Evolutionary conservation across 2,113 vertebrate species (phyloP).

Genomic region (Mormoops blainvillei): DNA sequence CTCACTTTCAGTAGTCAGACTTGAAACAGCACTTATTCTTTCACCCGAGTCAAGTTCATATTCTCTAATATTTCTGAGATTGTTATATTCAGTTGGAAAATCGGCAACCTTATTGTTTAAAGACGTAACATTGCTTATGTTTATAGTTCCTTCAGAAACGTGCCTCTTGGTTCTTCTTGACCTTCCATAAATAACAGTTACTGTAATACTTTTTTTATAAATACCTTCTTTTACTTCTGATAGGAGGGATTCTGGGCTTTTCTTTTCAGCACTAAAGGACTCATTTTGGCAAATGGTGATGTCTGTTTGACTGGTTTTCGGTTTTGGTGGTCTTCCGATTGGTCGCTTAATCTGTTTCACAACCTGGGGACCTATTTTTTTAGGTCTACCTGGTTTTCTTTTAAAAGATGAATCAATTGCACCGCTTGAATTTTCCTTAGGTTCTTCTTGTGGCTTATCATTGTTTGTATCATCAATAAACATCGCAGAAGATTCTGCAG

Average conservation of each 20-base stretch:
- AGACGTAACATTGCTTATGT: slow-evolving; percentile 75
- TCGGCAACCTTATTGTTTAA: slow-evolving; percentile 44
- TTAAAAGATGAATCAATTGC: slow-evolving; percentile 82
- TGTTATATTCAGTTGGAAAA: slow-evolving; percentile 65
- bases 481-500: slow-evolving; percentile 42
- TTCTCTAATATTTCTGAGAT: slow-evolving; percentile 60
- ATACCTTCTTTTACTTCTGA: slow-evolving; percentile 74
- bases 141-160: slow-evolving; percentile 86
- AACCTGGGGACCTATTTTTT: slow-evolving; percentile 91
- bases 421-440: slow-evolving; percentile 61
- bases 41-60: slow-evolving; percentile 68
- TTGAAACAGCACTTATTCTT: slow-evolving; percentile 68
- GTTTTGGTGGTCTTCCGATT: slow-evolving; percentile 92
- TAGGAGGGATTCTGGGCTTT: slow-evolving; percentile 49
- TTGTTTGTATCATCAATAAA: slow-evolving; percentile 65
- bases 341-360: slow-evolving; percentile 91
- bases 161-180: slow-evolving; percentile 91
- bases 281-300: slow-evolving; percentile 61
- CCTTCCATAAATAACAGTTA: slow-evolving; percentile 93
- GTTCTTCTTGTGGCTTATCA: slow-evolving; percentile 58
- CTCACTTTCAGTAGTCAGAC: slow-evolving; percentile 62
- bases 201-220: slow-evolving; percentile 89
- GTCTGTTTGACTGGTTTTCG: slow-evolving; percentile 76
- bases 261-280: slow-evolving; percentile 51
- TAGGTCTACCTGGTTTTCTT: slow-evolving; percentile 93